Evolutionary conservation across 2,888 invertebrate genomes (phyloP).

Genomic region (Mythimna lalbum): DNA sequence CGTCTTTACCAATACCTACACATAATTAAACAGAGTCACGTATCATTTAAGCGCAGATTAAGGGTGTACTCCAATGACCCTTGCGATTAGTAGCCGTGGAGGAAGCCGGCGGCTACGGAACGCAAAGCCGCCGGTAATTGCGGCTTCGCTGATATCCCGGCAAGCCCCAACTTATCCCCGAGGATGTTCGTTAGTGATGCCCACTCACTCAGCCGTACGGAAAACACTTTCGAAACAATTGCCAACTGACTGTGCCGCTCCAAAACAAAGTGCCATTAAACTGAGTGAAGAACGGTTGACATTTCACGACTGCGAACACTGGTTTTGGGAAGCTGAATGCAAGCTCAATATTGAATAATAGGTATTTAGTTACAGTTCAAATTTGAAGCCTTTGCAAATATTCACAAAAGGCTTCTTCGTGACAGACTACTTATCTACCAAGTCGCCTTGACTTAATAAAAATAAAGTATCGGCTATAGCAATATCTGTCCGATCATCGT

Average conservation of each 20-base stretch:
- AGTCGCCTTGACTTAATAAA: conserved; percentile 16
- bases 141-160: conserved; percentile 83
- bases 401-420: conserved; percentile 29
- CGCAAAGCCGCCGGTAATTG: conserved; percentile 86
- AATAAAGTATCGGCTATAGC: conserved; percentile 22
- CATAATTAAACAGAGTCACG: conserved; percentile 78
- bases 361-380: conserved; percentile 3
- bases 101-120: conserved; percentile 74
- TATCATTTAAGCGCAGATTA: conserved; percentile 81
- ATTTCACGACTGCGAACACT: conserved; percentile 31
- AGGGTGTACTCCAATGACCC: conserved; percentile 78
- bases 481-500: conserved; percentile 56
- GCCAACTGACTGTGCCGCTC: conserved; percentile 59
- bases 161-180: conserved; percentile 81
- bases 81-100: conserved; percentile 80
- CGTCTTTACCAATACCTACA: conserved; percentile 54
- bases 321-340: conserved; percentile 7
- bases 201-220: conserved; percentile 62
- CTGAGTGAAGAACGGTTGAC: conserved; percentile 23
- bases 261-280: conserved; percentile 38
- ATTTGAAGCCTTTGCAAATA: conserved; percentile 10
- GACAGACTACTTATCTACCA: conserved; percentile 9
- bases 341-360: conserved; percentile 10
- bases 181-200: conserved; percentile 79
- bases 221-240: conserved; percentile 70